Conservation (phyloP, 2,888 invertebrate species). For the Villa cingulata region DNA sequence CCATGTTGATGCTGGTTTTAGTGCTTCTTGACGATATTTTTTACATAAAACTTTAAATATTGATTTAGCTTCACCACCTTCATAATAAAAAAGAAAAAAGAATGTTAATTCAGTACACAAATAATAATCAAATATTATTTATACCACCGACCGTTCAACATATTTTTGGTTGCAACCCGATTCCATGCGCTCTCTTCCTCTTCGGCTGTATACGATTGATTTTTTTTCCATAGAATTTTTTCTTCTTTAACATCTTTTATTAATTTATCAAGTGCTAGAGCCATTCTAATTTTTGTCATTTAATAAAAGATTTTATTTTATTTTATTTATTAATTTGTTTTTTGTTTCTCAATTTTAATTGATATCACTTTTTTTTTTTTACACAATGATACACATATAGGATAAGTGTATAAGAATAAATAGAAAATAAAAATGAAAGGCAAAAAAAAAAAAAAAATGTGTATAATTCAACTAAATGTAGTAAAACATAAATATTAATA, state of each 20-base stretch:
- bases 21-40: conserved; percentile 31
- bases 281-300: conserved; percentile 21
- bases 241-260: conserved; percentile 30
- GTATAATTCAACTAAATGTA: too few species aligned
- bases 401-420: too few species aligned
- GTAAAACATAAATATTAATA: too few species aligned
- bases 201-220: conserved; percentile 7
- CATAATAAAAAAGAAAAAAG: neutral
- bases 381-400: too few species aligned
- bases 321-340: too few species aligned
- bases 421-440: neutral
- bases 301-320: neutral
- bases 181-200: conserved; percentile 32
- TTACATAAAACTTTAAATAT: conserved; percentile 33
- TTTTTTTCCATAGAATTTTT: conserved; percentile 25
- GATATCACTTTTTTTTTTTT: too few species aligned
- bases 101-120: neutral
- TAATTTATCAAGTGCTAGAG: conserved; percentile 31
- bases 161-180: conserved; percentile 30
- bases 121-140: too few species aligned
- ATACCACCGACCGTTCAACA: conserved; percentile 30
- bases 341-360: too few species aligned
- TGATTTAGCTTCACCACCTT: conserved; percentile 30
- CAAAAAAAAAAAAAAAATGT: neutral
- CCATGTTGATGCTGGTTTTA: conserved; percentile 28